These are phyloP conservation scores for Drosophila tanythrix DNA, from an alignment of 2,888 invertebrate genomes.

Conservation along the genomic window DNA sequence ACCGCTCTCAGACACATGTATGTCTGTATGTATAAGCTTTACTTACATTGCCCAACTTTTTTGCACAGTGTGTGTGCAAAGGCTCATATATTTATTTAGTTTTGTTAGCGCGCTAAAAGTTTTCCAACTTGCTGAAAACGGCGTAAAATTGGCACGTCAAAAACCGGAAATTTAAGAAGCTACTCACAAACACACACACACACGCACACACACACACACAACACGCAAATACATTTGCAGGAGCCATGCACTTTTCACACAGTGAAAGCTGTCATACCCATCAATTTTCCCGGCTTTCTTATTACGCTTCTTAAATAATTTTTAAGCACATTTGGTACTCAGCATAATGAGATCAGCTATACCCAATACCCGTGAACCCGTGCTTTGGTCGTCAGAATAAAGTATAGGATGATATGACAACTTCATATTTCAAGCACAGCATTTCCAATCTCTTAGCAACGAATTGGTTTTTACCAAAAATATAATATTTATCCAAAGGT, in stretches of 20 bases:
- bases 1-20: constrained; percentile 40
- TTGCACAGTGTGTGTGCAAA: constrained; percentile 32
- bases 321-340: constrained; percentile 23
- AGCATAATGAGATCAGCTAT: constrained; percentile 21
- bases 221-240: not conserved
- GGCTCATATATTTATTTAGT: constrained; percentile 75
- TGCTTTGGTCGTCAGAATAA: not conserved
- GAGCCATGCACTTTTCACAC: constrained; percentile 7
- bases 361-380: not conserved
- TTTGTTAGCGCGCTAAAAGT: constrained; percentile 62
- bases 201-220: constrained; percentile 1
- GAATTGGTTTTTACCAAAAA: not conserved
- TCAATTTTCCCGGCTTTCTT: not conserved
- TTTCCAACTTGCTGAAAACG: constrained; percentile 60
- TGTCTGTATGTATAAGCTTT: constrained; percentile 30
- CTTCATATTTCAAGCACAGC: not conserved
- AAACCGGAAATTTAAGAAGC: constrained; percentile 69
- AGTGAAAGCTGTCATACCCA: constrained; percentile 7
- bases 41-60: constrained; percentile 72
- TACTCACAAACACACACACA: constrained; percentile 18
- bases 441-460: not conserved
- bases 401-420: not conserved
- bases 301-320: constrained; percentile 9
- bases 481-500: not conserved
- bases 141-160: constrained; percentile 75